These are phyloP conservation scores for Hoplias malabaricus DNA, from an alignment of 2,113 vertebrate genomes.

Conservation along the genomic window DNA sequence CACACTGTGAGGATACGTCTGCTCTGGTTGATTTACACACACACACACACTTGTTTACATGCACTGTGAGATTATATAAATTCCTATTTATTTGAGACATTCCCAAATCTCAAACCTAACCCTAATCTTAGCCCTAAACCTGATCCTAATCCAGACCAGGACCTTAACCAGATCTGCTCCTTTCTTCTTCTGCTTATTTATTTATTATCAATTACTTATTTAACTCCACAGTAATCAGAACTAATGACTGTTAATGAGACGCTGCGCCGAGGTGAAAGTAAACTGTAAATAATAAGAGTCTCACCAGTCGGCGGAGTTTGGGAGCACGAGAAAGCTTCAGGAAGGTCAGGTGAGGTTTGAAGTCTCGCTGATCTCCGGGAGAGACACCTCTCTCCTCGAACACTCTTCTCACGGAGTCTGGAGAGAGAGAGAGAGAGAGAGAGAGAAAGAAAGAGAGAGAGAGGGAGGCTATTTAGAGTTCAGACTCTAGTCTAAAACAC, in stretches of 20 bases:
- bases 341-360: slow-evolving; percentile 93
- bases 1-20: not conserved
- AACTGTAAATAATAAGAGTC: slow-evolving; percentile 13
- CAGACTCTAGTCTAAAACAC: slow-evolving; percentile 44
- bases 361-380: slow-evolving; percentile 75
- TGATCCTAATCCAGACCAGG: too few species aligned
- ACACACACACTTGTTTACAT: not conserved
- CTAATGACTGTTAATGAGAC: too few species aligned
- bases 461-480: slow-evolving; percentile 62
- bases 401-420: slow-evolving; percentile 78
- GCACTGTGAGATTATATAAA: too few species aligned
- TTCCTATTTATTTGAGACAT: too few species aligned
- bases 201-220: too few species aligned
- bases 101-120: too few species aligned
- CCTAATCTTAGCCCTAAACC: too few species aligned
- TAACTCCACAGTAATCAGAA: too few species aligned
- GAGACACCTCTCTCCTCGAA: slow-evolving; percentile 86
- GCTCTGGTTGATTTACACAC: not conserved
- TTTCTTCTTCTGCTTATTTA: too few species aligned
- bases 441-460: slow-evolving; percentile 1
- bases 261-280: too few species aligned
- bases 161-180: too few species aligned
- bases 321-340: slow-evolving; percentile 91
- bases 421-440: slow-evolving; percentile 39
- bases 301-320: slow-evolving; percentile 82